A percentile compares a stretch with the other conserved stretches of the same genome.
These are phyloP conservation scores for Papilio gigon DNA, from an alignment of 2,888 invertebrate species.

Conservation along the genomic window DNA sequence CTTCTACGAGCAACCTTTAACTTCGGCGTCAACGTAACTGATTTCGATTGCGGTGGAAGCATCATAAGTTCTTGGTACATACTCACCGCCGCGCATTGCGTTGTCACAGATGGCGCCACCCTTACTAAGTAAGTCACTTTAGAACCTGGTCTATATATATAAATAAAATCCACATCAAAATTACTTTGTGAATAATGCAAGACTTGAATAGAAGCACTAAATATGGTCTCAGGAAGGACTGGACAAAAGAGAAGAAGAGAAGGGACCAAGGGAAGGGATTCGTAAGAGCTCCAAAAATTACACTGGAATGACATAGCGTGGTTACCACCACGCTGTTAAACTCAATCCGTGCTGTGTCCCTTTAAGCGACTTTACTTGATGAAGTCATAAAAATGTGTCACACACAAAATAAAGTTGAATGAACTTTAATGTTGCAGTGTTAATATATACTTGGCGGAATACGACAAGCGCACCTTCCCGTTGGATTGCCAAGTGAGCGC, in stretches of 20 bases:
- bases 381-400: no score
- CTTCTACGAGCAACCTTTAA: constrained; percentile 63
- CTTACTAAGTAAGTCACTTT: constrained; percentile 56
- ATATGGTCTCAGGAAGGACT: neutral
- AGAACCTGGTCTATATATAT: neutral
- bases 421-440: constrained; percentile 55
- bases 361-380: neutral
- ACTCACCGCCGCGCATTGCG: constrained; percentile 72
- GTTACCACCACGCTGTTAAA: no score
- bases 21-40: constrained; percentile 51
- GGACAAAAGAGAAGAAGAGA: neutral
- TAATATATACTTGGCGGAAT: constrained; percentile 68
- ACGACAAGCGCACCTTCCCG: constrained; percentile 73
- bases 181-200: neutral
- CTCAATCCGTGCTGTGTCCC: no score
- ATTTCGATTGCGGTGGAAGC: constrained; percentile 72
- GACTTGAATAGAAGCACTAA: neutral
- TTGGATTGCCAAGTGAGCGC: constrained; percentile 57
- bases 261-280: no score
- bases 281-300: no score
- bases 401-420: neutral
- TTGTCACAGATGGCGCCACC: constrained; percentile 56
- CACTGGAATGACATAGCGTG: no score
- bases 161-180: neutral
- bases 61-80: constrained; percentile 68